Evolutionary conservation across 2,797 vertebrate species (phyloP).

Genomic region (Nannoperca australis): DNA sequence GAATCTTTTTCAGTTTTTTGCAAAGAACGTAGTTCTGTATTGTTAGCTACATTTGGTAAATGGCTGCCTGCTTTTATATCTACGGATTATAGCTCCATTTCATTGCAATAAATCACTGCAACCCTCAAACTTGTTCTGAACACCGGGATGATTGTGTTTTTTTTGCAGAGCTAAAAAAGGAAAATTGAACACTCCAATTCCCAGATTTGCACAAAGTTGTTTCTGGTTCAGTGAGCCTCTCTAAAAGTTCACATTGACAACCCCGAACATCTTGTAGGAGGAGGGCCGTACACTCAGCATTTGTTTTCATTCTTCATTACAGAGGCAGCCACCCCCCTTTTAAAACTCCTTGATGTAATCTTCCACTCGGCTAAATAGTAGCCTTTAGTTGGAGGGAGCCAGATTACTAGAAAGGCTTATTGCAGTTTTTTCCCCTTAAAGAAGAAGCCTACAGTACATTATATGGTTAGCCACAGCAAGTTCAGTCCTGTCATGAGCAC

Average conservation of each 20-base stretch:
- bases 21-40: neutral
- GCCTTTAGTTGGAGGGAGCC: slow-evolving; percentile 5
- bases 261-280: neutral
- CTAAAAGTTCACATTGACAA: slow-evolving; percentile 3
- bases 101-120: neutral
- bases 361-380: slow-evolving; percentile 18
- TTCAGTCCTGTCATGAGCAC: slow-evolving; percentile 55
- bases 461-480: slow-evolving; percentile 52
- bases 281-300: neutral
- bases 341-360: slow-evolving; percentile 32
- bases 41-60: neutral
- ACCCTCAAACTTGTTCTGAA: slow-evolving; percentile 15
- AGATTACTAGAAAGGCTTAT: slow-evolving; percentile 15
- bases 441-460: slow-evolving; percentile 26
- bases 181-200: slow-evolving; percentile 1
- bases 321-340: neutral
- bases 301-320: slow-evolving; percentile 24
- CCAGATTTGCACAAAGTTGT: slow-evolving; percentile 16
- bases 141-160: neutral
- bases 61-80: neutral
- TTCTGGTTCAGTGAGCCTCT: slow-evolving; percentile 10
- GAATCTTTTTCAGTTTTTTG: neutral
- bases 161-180: slow-evolving; percentile 11
- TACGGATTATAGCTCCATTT: neutral
- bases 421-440: neutral